Conservation (phyloP, 2,888 invertebrate species). For the Rosalia funebris region DNA sequence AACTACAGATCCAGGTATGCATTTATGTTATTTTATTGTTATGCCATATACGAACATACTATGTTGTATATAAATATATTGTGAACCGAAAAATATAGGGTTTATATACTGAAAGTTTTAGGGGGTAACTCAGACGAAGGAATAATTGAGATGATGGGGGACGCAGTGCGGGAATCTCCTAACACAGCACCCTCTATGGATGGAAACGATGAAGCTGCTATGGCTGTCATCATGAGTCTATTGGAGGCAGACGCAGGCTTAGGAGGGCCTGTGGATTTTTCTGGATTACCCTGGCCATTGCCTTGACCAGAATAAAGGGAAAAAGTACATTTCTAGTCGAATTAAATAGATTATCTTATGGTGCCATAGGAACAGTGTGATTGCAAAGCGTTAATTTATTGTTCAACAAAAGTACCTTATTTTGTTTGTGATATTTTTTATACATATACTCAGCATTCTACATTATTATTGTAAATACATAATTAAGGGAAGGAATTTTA, state of each 20-base stretch:
- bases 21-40: too few relatives aligned
- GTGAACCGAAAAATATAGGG: too few relatives aligned
- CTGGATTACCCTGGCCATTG: constrained; percentile 86
- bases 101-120: constrained; percentile 44
- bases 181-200: constrained; percentile 67
- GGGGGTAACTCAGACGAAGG: constrained; percentile 64
- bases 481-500: too few relatives aligned
- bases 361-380: not conserved
- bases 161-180: constrained; percentile 64
- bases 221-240: constrained; percentile 92
- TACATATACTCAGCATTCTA: too few relatives aligned
- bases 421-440: not conserved
- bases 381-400: not conserved
- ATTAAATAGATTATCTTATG: not conserved
- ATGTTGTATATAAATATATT: too few relatives aligned
- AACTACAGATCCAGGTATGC: constrained; percentile 65
- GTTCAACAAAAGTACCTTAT: not conserved
- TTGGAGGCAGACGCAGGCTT: constrained; percentile 89
- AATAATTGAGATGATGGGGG: constrained; percentile 70
- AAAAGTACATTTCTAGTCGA: not conserved
- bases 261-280: constrained; percentile 88
- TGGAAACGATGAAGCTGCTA: constrained; percentile 88
- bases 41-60: too few relatives aligned
- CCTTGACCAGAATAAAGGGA: constrained; percentile 65
- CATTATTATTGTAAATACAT: too few relatives aligned